Conservation (phyloP, 2,888 invertebrate genomes). For the Beris chalybata region DNA sequence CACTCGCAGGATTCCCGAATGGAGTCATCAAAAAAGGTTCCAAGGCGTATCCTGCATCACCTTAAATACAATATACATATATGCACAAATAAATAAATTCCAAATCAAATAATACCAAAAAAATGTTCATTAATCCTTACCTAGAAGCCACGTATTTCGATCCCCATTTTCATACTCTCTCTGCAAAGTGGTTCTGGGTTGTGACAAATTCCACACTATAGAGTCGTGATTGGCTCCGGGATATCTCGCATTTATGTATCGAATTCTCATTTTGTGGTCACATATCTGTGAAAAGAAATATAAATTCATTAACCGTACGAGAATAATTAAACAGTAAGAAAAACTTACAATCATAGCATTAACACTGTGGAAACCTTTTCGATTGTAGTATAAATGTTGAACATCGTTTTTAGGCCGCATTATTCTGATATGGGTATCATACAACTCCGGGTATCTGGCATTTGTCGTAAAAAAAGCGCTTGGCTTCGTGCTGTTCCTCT, state of each 20-base stretch:
- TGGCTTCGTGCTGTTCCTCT: slow-evolving; percentile 9
- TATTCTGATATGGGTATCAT: slow-evolving; percentile 16
- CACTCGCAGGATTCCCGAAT: slow-evolving; percentile 10
- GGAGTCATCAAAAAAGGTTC: slow-evolving; percentile 35
- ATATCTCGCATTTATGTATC: slow-evolving; percentile 2
- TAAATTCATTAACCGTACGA: background rate
- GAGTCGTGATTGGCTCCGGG: slow-evolving; percentile 6
- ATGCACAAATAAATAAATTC: slow-evolving; percentile 2
- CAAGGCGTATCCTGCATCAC: slow-evolving; percentile 33
- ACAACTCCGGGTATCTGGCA: background rate
- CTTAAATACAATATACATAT: slow-evolving; percentile 10
- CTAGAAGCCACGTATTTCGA: slow-evolving; percentile 11
- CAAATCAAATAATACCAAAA: background rate
- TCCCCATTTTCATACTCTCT: slow-evolving; percentile 10
- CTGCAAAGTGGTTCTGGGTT: background rate
- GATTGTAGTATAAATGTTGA: slow-evolving; percentile 14
- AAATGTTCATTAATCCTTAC: background rate
- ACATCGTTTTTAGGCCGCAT: background rate
- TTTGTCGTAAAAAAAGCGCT: slow-evolving; percentile 4
- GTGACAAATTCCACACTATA: background rate
- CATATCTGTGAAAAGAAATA: background rate
- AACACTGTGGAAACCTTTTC: slow-evolving; percentile 13
- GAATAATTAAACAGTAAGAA: background rate
- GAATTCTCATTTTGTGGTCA: background rate
- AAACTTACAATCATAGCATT: slow-evolving; percentile 8